Evolutionary conservation across 2,888 invertebrate genomes (phyloP).

Genomic region (Chalcis sispes): DNA sequence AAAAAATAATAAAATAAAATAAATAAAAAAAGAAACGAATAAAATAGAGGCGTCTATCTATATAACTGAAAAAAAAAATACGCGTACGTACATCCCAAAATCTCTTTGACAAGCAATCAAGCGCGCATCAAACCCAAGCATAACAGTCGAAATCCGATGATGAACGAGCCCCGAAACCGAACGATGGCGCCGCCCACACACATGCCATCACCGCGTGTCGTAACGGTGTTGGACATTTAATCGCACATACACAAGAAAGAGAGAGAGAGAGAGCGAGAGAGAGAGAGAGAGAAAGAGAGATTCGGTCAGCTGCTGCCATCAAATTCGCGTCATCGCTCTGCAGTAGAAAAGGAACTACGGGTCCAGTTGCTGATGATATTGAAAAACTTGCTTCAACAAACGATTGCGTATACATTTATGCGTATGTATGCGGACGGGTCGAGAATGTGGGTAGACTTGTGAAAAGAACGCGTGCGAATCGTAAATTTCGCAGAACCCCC

Average conservation of each 20-base stretch:
- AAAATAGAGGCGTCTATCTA: no score
- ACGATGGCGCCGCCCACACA: not conserved
- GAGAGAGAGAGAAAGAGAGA: no score
- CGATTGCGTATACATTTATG: no score
- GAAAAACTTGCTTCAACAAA: conserved; percentile 26
- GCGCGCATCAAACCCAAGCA: conserved; percentile 1
- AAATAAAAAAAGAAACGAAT: no score
- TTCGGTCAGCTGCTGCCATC: not conserved
- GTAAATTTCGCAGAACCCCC: conserved; percentile 35
- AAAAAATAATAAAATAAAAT: no score
- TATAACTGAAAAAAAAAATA: no score
- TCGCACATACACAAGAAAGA: no score
- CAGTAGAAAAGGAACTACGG: conserved; percentile 15
- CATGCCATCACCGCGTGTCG: no score
- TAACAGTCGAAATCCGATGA: conserved; percentile 15
- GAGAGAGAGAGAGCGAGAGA: no score
- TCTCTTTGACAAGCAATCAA: conserved; percentile 13
- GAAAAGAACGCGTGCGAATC: conserved; percentile 29
- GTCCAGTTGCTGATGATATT: conserved; percentile 21
- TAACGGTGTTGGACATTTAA: no score
- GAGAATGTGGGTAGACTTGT: not conserved
- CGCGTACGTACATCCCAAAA: no score
- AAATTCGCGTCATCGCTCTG: not conserved
- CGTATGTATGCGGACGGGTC: not conserved
- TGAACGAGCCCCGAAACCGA: no score